Evolutionary conservation across 2,113 vertebrate genomes (phyloP), one percentile per base, ranked within the genome.

Genomic region (Gymnocephalus cernua): DNA sequence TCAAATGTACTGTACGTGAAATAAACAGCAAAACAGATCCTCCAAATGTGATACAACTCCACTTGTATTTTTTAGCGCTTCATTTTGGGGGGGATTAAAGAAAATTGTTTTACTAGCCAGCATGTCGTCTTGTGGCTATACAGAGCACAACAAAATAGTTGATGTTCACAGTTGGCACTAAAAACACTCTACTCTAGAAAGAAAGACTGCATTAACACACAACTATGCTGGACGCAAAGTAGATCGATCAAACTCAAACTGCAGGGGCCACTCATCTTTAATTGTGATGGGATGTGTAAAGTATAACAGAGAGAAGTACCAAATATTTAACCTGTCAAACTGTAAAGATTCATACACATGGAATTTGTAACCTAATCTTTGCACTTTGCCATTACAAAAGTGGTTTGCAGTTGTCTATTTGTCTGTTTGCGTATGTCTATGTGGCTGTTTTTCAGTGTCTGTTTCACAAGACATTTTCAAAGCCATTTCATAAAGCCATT

Each of bases 211-310:
- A 32, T 54, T 15, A 67, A 74, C n/a, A 63, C n/a, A 63, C 14
- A 65, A 23, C 12, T 56, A 44, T 32, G 57, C 23, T 64, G 63
- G 25, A 62, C 13, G 25, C 25, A 67, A 82, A 81, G 79, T 57
- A 81, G 56, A 35, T 53, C 19, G 29, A 81, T 90, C 65, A 79
- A 84, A 88, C 58, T 8, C 45, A 83, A 81, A 83, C 61, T 61
- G 48, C 64, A 63, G 61, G 54, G 4, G 69, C 35, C 50, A 62
- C 58, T 82, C 23, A 56, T 61, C 6, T 63, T 53, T 50, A 29
- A 53, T 74, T 41, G 62, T 6, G 16, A 7, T 57, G n/a, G 16
- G 56, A 44, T 0, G 4, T 75, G 7, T 44, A 48, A 66, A 38
- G 67, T n/a, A 50, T 38, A 45, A 57, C 6, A 62, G 18, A 63